Evolutionary conservation across 2,113 vertebrate species (phyloP).

Genomic region (Bujurquina vittata): DNA sequence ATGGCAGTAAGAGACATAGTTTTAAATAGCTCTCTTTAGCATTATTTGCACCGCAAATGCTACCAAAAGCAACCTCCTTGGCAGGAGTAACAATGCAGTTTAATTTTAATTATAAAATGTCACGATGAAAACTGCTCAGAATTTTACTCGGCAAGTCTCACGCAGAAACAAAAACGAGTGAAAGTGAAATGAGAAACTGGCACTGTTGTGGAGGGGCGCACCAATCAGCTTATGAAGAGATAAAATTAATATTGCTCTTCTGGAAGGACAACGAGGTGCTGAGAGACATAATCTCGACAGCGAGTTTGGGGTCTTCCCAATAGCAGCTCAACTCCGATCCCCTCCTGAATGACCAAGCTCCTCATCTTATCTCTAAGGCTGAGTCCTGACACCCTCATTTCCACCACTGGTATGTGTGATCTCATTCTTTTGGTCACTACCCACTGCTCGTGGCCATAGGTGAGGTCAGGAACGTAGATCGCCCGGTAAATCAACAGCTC

Average conservation of each 20-base stretch:
- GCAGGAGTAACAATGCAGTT: neutral
- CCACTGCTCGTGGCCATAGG: neutral
- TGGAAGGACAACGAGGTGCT: neutral
- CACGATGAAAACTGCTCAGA: neutral
- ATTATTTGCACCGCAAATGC: too few relatives aligned
- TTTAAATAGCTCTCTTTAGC: too few relatives aligned
- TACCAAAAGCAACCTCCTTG: too few relatives aligned
- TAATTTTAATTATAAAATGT: slow-evolving; percentile 1
- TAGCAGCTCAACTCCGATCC: neutral
- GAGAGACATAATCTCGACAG: neutral
- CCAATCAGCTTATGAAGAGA: too few relatives aligned
- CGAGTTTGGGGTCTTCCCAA: neutral
- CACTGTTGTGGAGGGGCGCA: neutral
- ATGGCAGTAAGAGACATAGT: too few relatives aligned
- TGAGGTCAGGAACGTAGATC: neutral
- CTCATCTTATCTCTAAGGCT: neutral
- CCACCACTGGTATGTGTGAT: neutral
- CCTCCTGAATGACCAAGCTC: neutral
- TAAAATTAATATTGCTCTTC: neutral
- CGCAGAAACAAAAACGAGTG: neutral
- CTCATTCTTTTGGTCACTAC: neutral
- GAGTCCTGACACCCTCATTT: neutral
- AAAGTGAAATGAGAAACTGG: neutral
- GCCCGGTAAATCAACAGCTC: neutral
- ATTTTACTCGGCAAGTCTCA: neutral